Conservation (phyloP, 2,113 vertebrate species). For the Hiodon tergisus region DNA sequence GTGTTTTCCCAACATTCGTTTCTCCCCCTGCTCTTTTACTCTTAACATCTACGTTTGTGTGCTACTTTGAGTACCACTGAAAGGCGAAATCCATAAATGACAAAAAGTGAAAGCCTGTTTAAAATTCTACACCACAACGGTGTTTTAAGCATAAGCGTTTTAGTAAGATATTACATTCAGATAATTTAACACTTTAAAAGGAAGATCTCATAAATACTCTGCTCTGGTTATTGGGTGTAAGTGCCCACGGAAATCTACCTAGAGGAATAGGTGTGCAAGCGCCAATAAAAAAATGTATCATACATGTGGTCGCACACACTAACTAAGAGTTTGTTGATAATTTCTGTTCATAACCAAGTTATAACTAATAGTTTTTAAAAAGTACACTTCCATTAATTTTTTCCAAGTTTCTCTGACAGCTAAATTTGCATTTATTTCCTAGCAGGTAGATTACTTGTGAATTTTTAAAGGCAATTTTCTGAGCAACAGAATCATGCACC, state of each 20-base stretch:
- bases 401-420: background rate
- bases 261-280: slow-evolving; percentile 34
- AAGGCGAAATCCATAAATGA: slow-evolving; percentile 52
- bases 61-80: slow-evolving; percentile 46
- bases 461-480: background rate
- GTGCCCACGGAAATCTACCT: slow-evolving; percentile 38
- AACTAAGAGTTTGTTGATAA: slow-evolving; percentile 19
- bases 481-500: background rate
- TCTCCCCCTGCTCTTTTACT: slow-evolving; percentile 38
- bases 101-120: slow-evolving; percentile 44
- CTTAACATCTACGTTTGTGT: slow-evolving; percentile 15
- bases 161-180: slow-evolving; percentile 56
- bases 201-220: slow-evolving; percentile 37
- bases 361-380: background rate
- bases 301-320: slow-evolving; percentile 36
- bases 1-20: slow-evolving; percentile 44
- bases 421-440: background rate
- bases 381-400: background rate
- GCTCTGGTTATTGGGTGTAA: slow-evolving; percentile 24
- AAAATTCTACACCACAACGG: background rate
- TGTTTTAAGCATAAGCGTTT: slow-evolving; percentile 41
- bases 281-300: slow-evolving; percentile 29
- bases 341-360: background rate
- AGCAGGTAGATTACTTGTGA: background rate
- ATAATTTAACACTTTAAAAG: slow-evolving; percentile 49